Evolutionary conservation across 2,888 invertebrate genomes (phyloP).

Genomic region (Sarcophaga rosellei): DNA sequence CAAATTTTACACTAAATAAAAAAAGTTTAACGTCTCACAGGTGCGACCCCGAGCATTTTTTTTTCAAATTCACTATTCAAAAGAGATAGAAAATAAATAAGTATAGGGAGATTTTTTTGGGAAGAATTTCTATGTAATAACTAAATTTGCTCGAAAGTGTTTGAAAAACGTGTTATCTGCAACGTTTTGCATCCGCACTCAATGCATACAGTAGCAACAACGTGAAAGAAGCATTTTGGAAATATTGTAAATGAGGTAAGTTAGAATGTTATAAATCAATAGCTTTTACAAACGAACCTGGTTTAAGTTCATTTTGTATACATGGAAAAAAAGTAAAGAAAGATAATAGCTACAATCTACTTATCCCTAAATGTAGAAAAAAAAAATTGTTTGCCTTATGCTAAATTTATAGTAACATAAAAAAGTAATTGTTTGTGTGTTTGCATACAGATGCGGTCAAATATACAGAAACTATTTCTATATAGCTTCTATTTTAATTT

Average conservation of each 20-base stretch:
- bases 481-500: too few species aligned
- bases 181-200: constrained; percentile 28
- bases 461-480: too few species aligned
- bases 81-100: constrained; percentile 32
- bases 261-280: constrained; percentile 2
- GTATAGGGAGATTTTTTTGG: constrained; percentile 34
- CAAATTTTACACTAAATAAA: not conserved
- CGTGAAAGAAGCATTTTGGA: not conserved
- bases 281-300: not conserved
- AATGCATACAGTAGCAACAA: constrained; percentile 26
- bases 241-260: constrained; percentile 7
- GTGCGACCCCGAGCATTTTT: constrained; percentile 51
- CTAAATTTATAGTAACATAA: not conserved
- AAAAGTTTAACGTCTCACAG: constrained; percentile 45
- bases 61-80: constrained; percentile 47
- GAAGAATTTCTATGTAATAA: constrained; percentile 37
- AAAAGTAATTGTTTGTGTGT: not conserved
- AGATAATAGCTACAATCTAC: not conserved
- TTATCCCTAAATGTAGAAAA: too few species aligned
- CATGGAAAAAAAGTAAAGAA: not conserved
- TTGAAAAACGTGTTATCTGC: constrained; percentile 53
- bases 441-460: not conserved
- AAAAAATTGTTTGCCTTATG: not conserved
- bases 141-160: constrained; percentile 33
- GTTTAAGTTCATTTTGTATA: not conserved